Base-by-base conservation (phyloP, 1,140 invertebrate species). In the Drosophila quadrilineata region DNA sequence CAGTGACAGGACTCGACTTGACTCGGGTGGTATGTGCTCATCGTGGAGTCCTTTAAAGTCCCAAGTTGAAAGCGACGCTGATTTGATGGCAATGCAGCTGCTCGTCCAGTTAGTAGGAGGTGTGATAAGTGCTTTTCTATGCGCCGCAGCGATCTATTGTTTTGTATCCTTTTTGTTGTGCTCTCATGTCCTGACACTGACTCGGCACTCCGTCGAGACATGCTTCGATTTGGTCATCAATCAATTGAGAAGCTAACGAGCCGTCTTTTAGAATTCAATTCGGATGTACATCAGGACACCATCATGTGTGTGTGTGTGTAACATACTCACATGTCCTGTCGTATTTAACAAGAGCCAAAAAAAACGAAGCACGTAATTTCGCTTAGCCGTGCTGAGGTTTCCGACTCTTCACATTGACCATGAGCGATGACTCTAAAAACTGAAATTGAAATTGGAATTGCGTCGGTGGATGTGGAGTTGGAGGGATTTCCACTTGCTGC, bases 61-160 rank as follows among this genome's bases (percentile, higher is more conserved):
- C 54, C 57, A n/a, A 54, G 74, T 41, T 65, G 77, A 62, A 70
- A 73, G 72, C 68, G 54, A 40, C 59, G 71, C 52, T 75, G 75
- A 79, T 79, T 77, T 70, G 68, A 80, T 45, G 31, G 14, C 40
- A 26, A 2, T 75, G 49, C 46, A 58, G 50, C 62, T 76, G 73
- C 75, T 60, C 52, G 33, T 22, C 29, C 58, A 66, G 33, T 40
- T 48, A 26, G 17, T 12, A 24, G 31, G 71, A 75, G 69, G 77
- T 74, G 79, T 58, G 77, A 84, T 77, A 84, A 82, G 74, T 84
- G 77, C 77, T 84, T 75, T 70, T 53, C 73, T 50, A 62, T 79
- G 71, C 73, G 33, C 17, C 36, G 36, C 36, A 21, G 36, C 35
- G 54, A 40, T 31, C 29, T 56, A 28, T 41, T 60, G 28, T 56